A percentile compares a stretch with the other conserved stretches of the same genome.
phyloP scores from a whole-genome alignment of 2,888 invertebrate species.

The Orchesella flavescens region DNA sequence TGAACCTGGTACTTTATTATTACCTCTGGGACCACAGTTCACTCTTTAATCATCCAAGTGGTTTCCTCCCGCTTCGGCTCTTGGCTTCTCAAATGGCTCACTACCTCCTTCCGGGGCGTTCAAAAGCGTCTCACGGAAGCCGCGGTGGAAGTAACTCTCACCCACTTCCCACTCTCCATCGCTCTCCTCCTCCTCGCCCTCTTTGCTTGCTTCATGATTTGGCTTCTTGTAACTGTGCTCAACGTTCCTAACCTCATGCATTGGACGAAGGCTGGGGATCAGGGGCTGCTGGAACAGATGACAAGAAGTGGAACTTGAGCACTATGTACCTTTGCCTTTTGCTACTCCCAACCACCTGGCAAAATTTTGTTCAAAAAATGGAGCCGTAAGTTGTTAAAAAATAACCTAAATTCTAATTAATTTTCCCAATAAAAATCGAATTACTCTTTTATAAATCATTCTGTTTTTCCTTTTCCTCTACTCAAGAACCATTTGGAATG shows the following conservation, averaged over 20 bases:
- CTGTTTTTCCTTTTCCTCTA: background rate
- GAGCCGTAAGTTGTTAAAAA: conserved; percentile 78
- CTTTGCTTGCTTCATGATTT: no score
- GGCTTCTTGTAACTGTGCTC: no score
- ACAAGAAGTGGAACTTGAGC: conserved; percentile 68
- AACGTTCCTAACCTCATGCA: no score
- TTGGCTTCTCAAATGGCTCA: no score
- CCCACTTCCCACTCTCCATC: conserved; percentile 82
- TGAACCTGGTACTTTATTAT: no score
- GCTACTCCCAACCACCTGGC: conserved; percentile 77
- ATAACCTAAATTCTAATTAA: background rate
- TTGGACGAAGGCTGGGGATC: conserved; percentile 76
- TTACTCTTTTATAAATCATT: no score
- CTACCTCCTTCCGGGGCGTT: conserved; percentile 50
- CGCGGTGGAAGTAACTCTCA: conserved; percentile 74
- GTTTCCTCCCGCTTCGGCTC: no score
- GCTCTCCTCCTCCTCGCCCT: conserved; percentile 80
- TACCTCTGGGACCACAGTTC: no score
- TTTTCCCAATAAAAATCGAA: background rate
- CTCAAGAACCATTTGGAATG: conserved; percentile 65
- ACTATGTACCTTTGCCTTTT: conserved; percentile 68
- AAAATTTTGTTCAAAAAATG: conserved; percentile 79
- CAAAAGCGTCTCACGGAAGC: conserved; percentile 67
- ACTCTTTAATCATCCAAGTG: no score
- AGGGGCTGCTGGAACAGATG: background rate